Evolutionary conservation across 2,797 vertebrate species (phyloP).

Genomic region (Enteromius thamalakanensis): DNA sequence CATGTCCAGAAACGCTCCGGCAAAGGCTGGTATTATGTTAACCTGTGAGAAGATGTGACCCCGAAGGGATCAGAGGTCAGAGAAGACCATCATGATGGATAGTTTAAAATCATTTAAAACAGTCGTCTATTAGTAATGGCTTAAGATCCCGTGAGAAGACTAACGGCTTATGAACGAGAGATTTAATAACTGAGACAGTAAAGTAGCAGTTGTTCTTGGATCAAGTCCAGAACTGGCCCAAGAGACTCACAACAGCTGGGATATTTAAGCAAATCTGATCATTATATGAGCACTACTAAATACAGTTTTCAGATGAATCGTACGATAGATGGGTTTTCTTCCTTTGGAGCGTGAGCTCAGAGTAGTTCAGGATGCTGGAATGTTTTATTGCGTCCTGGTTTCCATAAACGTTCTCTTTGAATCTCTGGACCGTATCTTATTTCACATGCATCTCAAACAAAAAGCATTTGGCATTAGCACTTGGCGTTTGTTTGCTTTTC

Average conservation of each 20-base stretch:
- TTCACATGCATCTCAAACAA: slow-evolving; percentile 49
- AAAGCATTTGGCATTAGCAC: slow-evolving; percentile 15
- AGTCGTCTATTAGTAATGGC: background rate
- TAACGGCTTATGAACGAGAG: background rate
- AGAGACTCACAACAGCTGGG: slow-evolving; percentile 14
- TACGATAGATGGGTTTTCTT: background rate
- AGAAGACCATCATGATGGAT: background rate
- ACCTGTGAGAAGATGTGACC: slow-evolving; percentile 74
- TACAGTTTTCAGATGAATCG: background rate
- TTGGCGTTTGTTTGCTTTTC: background rate
- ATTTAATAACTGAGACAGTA: slow-evolving; percentile 10
- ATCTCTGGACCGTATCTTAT: slow-evolving; percentile 50
- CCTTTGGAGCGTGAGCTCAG: slow-evolving; percentile 37
- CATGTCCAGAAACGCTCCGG: slow-evolving; percentile 83
- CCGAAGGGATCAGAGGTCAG: slow-evolving; percentile 9
- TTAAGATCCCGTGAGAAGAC: slow-evolving; percentile 2
- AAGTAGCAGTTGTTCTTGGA: slow-evolving; percentile 32
- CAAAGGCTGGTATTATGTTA: slow-evolving; percentile 83
- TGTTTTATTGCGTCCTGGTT: slow-evolving; percentile 42
- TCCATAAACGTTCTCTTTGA: slow-evolving; percentile 58
- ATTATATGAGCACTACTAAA: background rate
- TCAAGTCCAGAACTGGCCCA: slow-evolving; percentile 4
- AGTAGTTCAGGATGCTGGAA: slow-evolving; percentile 25
- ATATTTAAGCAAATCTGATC: slow-evolving; percentile 26
- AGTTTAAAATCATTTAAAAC: slow-evolving; percentile 18